Percentiles rank a stretch among this genome's conserved stretches.
Conservation (phyloP, 1,140 invertebrate genomes). For the Armadillidium nasatum region DNA sequence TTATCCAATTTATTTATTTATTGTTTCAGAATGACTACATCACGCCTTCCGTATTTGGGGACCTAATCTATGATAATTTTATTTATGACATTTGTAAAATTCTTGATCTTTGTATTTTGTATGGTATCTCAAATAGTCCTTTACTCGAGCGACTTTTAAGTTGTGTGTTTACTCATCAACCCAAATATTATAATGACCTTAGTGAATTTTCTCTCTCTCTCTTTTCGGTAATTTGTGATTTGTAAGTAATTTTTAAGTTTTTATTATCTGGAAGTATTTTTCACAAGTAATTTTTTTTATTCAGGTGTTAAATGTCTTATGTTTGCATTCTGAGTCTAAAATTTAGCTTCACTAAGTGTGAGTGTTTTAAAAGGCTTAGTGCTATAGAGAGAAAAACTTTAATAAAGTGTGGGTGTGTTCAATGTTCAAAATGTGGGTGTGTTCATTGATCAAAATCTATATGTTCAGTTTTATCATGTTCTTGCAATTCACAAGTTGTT, state of each 20-base stretch:
- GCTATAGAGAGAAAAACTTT: not conserved
- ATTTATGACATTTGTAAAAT: slow-evolving; percentile 75
- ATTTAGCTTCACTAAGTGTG: no score
- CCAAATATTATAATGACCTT: slow-evolving; percentile 65
- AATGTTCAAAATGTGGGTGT: not conserved
- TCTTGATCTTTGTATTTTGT: slow-evolving; percentile 69
- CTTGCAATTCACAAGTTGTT: not conserved
- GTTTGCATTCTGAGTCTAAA: no score
- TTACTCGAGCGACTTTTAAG: slow-evolving; percentile 61
- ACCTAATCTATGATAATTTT: slow-evolving; percentile 72
- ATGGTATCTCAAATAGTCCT: slow-evolving; percentile 62
- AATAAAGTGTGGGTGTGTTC: not conserved
- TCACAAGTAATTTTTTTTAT: no score
- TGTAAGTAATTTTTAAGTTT: not conserved
- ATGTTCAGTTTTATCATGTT: no score
- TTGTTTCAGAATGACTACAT: slow-evolving; percentile 59
- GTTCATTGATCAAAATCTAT: no score
- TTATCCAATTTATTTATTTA: not conserved
- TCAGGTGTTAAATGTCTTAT: no score
- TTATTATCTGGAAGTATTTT: no score
- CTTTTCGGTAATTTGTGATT: slow-evolving; percentile 12
- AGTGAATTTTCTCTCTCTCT: slow-evolving; percentile 45
- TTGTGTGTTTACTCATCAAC: slow-evolving; percentile 64
- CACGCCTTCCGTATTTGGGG: slow-evolving; percentile 58
- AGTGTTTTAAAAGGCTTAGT: no score